Evolutionary conservation across 2,797 vertebrate species (phyloP).

Genomic region (Ctenosaura bakeri): DNA sequence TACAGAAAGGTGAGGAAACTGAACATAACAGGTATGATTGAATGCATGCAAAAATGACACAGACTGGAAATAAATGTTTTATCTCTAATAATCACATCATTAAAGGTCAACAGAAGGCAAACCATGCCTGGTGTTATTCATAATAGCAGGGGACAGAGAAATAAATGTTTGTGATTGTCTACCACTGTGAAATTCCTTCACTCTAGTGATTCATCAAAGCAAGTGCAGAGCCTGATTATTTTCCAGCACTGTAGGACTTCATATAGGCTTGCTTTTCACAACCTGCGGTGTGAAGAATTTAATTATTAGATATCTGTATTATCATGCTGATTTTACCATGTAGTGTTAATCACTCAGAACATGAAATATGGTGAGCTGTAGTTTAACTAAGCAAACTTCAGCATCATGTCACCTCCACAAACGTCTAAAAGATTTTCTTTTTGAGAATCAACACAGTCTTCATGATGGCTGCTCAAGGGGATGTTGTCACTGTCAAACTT

Average conservation of each 20-base stretch:
- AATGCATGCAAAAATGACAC: too few relatives aligned
- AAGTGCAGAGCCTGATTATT: not conserved
- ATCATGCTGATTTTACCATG: not conserved
- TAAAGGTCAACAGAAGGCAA: not conserved
- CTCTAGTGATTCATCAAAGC: not conserved
- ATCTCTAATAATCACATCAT: not conserved
- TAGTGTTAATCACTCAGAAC: not conserved
- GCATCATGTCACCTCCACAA: not conserved
- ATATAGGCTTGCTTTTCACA: not conserved
- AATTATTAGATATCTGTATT: not conserved
- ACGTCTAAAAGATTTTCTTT: not conserved
- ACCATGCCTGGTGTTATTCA: not conserved
- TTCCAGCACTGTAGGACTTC: not conserved
- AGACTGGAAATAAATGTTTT: too few relatives aligned
- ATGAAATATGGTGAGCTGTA: not conserved
- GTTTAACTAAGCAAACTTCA: not conserved
- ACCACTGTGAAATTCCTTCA: not conserved
- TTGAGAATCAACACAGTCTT: not conserved
- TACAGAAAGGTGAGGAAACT: too few relatives aligned
- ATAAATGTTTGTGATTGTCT: not conserved
- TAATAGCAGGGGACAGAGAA: not conserved
- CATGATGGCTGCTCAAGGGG: not conserved
- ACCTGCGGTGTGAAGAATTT: not conserved
- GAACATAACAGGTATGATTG: too few relatives aligned
- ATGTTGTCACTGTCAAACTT: conserved; percentile 24